Conservation (phyloP, 2,888 invertebrate species). For the Yponomeuta malinellus region DNA sequence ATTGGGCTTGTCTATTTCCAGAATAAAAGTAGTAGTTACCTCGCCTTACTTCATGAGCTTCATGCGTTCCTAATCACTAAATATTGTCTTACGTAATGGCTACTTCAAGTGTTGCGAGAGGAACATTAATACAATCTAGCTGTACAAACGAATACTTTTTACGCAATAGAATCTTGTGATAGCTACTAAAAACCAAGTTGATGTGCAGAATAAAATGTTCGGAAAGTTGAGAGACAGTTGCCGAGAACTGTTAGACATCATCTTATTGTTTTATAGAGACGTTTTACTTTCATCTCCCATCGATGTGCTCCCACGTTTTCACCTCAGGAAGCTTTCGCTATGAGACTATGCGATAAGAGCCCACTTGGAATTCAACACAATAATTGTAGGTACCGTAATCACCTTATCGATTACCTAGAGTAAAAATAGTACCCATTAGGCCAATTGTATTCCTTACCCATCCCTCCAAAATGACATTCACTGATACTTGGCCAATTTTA, state of each 20-base stretch:
- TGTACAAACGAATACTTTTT: neutral
- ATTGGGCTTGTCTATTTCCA: no score
- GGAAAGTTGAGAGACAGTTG: neutral
- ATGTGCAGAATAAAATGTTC: neutral
- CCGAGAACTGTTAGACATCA: neutral
- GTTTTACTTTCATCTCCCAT: constrained; percentile 15
- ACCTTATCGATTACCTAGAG: neutral
- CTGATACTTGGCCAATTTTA: no score
- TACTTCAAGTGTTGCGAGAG: no score
- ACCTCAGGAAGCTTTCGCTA: constrained; percentile 59
- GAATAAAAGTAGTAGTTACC: no score
- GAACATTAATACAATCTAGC: no score
- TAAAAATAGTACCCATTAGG: no score
- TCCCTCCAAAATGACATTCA: no score
- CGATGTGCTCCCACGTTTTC: constrained; percentile 63
- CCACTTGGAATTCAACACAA: neutral
- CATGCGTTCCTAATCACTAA: no score
- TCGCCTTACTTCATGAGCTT: no score
- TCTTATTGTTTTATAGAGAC: constrained; percentile 5
- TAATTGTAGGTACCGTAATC: neutral
- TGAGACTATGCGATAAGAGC: neutral
- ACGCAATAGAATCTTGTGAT: neutral
- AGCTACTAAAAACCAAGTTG: neutral
- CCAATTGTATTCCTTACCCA: no score
- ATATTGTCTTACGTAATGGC: no score